A percentile compares a stretch with the other conserved stretches of the same genome.
Evolutionary conservation across 2,888 invertebrate species (phyloP).

Genomic region (Aspidiotus rigidus): DNA sequence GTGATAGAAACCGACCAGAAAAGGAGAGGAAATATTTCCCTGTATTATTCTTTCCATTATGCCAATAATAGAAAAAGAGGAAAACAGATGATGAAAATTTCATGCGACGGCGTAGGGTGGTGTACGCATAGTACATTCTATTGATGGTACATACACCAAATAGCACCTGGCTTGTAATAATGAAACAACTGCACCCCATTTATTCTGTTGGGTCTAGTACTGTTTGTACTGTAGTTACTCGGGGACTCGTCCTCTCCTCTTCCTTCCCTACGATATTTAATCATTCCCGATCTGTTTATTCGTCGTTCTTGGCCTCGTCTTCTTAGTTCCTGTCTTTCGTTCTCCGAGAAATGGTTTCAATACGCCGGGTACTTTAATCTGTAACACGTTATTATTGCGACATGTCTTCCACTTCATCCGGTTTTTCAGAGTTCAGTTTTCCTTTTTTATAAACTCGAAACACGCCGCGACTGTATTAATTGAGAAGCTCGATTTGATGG

Average conservation of each 20-base stretch:
- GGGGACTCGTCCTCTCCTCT: constrained; percentile 2
- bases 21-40: not conserved
- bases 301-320: constrained; percentile 20
- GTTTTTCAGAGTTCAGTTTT: constrained; percentile 11
- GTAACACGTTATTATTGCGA: constrained; percentile 33
- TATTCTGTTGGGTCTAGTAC: constrained; percentile 14
- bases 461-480: too few species aligned
- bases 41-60: constrained; percentile 1
- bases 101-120: constrained; percentile 14
- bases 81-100: constrained; percentile 33
- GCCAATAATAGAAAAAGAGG: constrained; percentile 9
- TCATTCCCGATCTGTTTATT: constrained; percentile 27
- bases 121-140: constrained; percentile 6
- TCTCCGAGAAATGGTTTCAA: constrained; percentile 24
- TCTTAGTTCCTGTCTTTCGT: constrained; percentile 30
- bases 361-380: constrained; percentile 24
- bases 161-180: constrained; percentile 32
- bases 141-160: constrained; percentile 3
- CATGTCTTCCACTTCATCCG: constrained; percentile 33
- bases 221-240: not conserved
- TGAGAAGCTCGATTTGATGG: too few species aligned
- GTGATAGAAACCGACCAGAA: not conserved
- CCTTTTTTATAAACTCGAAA: too few species aligned
- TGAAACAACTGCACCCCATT: constrained; percentile 33
- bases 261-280: constrained; percentile 9